Conservation (phyloP, 2,113 vertebrate genomes). For the Jaculus jaculus region DNA sequence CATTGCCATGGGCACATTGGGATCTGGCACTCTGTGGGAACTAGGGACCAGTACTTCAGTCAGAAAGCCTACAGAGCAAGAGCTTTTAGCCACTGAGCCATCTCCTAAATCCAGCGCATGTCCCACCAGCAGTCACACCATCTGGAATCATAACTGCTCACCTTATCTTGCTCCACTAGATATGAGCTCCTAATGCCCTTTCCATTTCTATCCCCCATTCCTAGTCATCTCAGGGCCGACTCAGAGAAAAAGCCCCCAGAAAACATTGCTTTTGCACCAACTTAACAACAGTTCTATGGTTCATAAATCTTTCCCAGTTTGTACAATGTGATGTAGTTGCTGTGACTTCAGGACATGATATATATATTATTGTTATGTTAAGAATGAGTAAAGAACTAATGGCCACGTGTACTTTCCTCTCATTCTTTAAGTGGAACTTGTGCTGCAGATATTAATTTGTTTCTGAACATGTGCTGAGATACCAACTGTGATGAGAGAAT, state of each 20-base stretch:
- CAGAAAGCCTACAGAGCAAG: too few relatives aligned
- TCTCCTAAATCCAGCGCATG: too few relatives aligned
- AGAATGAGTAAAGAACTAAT: neutral
- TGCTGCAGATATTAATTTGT: constrained; percentile 3
- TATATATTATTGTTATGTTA: neutral
- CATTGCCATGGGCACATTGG: too few relatives aligned
- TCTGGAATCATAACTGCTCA: neutral
- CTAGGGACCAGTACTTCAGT: too few relatives aligned
- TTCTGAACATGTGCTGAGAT: constrained; percentile 20
- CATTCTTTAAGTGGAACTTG: neutral
- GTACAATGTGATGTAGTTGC: neutral
- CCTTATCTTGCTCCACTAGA: neutral
- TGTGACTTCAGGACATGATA: neutral
- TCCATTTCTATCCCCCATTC: neutral
- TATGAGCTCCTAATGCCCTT: neutral
- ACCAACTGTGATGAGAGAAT: neutral
- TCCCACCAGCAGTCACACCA: too few relatives aligned
- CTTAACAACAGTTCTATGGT: neutral
- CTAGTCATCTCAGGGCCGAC: neutral
- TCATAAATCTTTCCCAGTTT: neutral
- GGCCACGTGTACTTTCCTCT: neutral
- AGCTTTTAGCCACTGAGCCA: too few relatives aligned
- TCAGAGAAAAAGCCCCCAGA: neutral
- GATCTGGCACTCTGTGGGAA: too few relatives aligned
- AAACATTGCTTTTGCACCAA: neutral